These are phyloP conservation scores for Linepithema humile DNA, from an alignment of 1,140 invertebrate species.

Conservation along the genomic window DNA sequence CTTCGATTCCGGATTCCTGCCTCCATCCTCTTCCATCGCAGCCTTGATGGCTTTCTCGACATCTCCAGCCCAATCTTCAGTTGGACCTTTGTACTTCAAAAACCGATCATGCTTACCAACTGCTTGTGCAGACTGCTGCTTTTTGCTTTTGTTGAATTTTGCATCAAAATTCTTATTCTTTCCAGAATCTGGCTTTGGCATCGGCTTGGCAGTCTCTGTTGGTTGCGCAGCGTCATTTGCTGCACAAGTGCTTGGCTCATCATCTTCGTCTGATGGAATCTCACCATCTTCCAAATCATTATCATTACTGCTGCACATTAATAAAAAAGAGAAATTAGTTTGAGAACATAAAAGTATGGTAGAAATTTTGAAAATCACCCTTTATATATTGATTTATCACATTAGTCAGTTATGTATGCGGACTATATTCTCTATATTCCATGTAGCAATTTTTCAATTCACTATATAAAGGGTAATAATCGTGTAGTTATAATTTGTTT, in stretches of 20 bases:
- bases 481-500: not conserved
- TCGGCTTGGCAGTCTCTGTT: slow-evolving; percentile 67
- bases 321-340: slow-evolving; percentile 13
- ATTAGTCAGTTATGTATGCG: not conserved
- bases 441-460: not conserved
- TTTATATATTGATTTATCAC: not conserved
- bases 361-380: not conserved
- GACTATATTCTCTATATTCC: not conserved
- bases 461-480: not conserved
- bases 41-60: slow-evolving; percentile 91
- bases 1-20: slow-evolving; percentile 84
- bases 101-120: slow-evolving; percentile 74
- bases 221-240: slow-evolving; percentile 38
- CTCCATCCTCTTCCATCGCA: slow-evolving; percentile 85
- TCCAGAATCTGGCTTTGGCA: slow-evolving; percentile 68
- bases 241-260: slow-evolving; percentile 74
- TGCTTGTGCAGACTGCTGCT: slow-evolving; percentile 56
- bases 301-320: slow-evolving; percentile 74
- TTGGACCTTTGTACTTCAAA: slow-evolving; percentile 80
- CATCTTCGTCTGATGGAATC: slow-evolving; percentile 87
- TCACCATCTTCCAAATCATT: slow-evolving; percentile 87
- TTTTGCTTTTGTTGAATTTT: slow-evolving; percentile 80
- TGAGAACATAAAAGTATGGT: not conserved
- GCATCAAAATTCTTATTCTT: slow-evolving; percentile 76
- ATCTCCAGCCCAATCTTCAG: slow-evolving; percentile 91